Base-by-base conservation (phyloP, 2,888 invertebrate genomes). In the Magallana nippona region DNA sequence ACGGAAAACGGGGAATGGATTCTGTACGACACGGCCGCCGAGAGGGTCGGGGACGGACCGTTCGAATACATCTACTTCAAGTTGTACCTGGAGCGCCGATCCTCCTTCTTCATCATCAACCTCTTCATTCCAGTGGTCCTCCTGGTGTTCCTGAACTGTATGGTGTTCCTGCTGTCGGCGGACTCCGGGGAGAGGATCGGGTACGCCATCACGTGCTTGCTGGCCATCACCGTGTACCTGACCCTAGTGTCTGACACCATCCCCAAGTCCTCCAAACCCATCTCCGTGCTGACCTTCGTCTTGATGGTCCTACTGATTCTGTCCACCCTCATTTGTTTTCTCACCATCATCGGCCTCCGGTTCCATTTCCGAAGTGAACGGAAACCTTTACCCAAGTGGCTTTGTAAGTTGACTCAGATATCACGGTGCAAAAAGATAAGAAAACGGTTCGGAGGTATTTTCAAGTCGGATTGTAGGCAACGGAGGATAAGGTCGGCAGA, bases 181-280 rank as follows among this genome's bases (percentile, higher is more conserved):
- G 86, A 87, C 32, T 78, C 86, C 1, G 87, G 87, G 5, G 87
- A 87, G 79, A 84, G 85, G 56, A 78, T 84, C 11, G 81, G 81
- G 19, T 83, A 83, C 55, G 63, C 86, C 55, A 86, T 85, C 55
- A 87, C 87, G 1, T 84, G 84, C 8, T 82, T 87, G 17, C 71
- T 87, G 71, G 86, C 86, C 5, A 84, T 82, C 27, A 82, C 86
- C 13, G 86, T 86, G 27, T 87, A 84, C 63, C 77, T 87, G 11
- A 87, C 87, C 55, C 71, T 87, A 10, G 79, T 87, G 15, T 84
- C 84, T 17, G 87, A 86, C 55, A 63, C 62, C 27, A 78, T 87
- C 80, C 87, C 87, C 2, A 79, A 79, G 17, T 86, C 86, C 0
- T 87, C 87, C 0, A 55, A 83, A 22, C 86, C 86, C 58, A 77